Conservation (phyloP, 2,797 vertebrate species). For the Typhlichthys subterraneus region DNA sequence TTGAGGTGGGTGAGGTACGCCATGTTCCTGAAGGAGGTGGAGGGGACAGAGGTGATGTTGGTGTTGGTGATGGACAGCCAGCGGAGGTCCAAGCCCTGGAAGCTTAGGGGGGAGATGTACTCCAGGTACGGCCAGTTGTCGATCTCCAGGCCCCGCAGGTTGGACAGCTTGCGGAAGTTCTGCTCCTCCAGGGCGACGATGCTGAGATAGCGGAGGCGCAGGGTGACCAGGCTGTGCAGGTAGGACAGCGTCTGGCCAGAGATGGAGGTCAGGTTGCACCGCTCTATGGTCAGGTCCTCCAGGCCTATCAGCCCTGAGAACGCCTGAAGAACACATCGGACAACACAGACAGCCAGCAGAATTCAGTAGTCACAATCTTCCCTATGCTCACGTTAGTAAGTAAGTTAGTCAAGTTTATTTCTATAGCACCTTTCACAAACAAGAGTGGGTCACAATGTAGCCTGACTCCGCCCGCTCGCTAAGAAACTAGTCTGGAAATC, state of each 20-base stretch:
- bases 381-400: background rate
- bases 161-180: slow-evolving; percentile 89
- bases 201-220: slow-evolving; percentile 89
- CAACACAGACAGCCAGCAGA: background rate
- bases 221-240: slow-evolving; percentile 86
- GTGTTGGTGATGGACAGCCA: slow-evolving; percentile 94
- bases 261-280: slow-evolving; percentile 94
- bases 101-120: slow-evolving; percentile 87
- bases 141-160: slow-evolving; percentile 88
- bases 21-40: slow-evolving; percentile 88
- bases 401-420: too few relatives aligned
- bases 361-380: background rate
- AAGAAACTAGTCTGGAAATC: too few relatives aligned
- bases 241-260: slow-evolving; percentile 91
- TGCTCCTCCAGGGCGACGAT: slow-evolving; percentile 89
- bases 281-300: slow-evolving; percentile 90
- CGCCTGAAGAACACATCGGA: slow-evolving; percentile 64
- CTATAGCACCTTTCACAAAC: too few relatives aligned
- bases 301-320: slow-evolving; percentile 90
- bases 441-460: too few relatives aligned
- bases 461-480: too few relatives aligned
- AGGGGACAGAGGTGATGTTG: slow-evolving; percentile 92
- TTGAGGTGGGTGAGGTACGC: slow-evolving; percentile 90
- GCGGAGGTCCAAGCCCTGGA: slow-evolving; percentile 91
- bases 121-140: slow-evolving; percentile 92